Base-by-base conservation (phyloP, 2,113 vertebrate genomes). In the Triplophysa dalaica region DNA sequence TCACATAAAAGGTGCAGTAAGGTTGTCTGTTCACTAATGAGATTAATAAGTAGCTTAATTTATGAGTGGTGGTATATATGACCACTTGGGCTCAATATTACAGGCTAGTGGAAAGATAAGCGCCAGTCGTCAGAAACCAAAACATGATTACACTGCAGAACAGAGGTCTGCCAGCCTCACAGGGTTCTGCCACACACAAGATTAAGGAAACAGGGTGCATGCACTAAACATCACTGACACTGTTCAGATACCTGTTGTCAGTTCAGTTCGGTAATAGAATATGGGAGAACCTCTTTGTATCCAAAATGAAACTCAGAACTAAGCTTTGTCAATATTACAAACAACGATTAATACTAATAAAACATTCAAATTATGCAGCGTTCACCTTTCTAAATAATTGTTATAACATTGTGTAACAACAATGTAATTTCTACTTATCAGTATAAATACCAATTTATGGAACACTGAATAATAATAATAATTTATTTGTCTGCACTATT, bases 21-120 rank as follows among this genome's bases (percentile, higher is more conserved):
- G n/a, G 95, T 95, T 96, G 95, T 96, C 96, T 97, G 94, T 96
- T 95, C 92, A 93, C 94, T 98, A 98, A 98, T 98, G 96, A 98
- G 96, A 98, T 98, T 97, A 98, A 98, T 97, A 98, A 98, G 95
- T 95, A 96, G 95, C 95, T 98, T 96, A 97, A 97, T 98, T 97
- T 97, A 95, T 96, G 94, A 97, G 95, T 94, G 93, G 94, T 96
- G 94, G 94, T 26, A 69, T 60, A 96, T 97, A 96, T 97, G 93
- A 94, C 95, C 95, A 70, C 64, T 80, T 14, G 65, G 24, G 62
- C 72, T 63, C 93, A 93, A 97, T 93, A 96, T 96, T 95, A 96
- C 92, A 96, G 91, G 92, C 93, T 93, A 91, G 90, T 87, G 91
- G 94, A 91, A 92, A 96, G 95, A 96, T 96, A 95, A 96, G 93